Evolutionary conservation across 2,888 invertebrate species (phyloP).

Genomic region (Drosophila rellima): DNA sequence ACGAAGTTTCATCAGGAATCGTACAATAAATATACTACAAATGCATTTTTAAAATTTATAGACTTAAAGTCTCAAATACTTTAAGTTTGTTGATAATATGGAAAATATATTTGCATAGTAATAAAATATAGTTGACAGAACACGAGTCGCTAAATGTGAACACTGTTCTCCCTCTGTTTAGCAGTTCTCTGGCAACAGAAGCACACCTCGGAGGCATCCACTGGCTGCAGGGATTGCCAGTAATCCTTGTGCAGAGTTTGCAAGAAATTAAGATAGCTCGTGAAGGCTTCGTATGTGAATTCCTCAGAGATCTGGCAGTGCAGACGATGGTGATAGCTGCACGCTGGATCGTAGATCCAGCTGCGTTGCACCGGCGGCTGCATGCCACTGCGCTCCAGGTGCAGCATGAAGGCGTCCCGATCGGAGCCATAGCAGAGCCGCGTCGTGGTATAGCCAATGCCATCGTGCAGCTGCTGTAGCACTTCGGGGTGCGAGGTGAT

Average conservation of each 20-base stretch:
- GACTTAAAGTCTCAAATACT: too few species aligned
- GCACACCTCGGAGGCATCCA: slow-evolving; percentile 28
- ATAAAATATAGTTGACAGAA: not conserved
- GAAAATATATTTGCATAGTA: slow-evolving; percentile 11
- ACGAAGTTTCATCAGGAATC: too few species aligned
- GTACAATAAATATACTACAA: not conserved
- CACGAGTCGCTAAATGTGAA: not conserved
- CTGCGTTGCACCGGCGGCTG: slow-evolving; percentile 91
- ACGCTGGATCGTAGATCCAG: slow-evolving; percentile 89
- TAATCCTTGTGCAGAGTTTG: slow-evolving; percentile 76
- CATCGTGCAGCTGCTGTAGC: slow-evolving; percentile 92
- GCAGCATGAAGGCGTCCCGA: slow-evolving; percentile 90
- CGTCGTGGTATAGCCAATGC: slow-evolving; percentile 91
- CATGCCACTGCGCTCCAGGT: slow-evolving; percentile 89
- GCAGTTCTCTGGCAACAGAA: slow-evolving; percentile 22
- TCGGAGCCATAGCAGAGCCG: slow-evolving; percentile 91
- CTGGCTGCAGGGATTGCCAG: slow-evolving; percentile 72
- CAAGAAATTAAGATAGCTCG: slow-evolving; percentile 80
- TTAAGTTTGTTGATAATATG: not conserved
- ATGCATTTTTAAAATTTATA: too few species aligned
- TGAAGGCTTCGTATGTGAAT: slow-evolving; percentile 77
- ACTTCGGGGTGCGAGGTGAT: slow-evolving; percentile 89
- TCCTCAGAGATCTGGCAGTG: slow-evolving; percentile 78
- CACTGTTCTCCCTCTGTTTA: not conserved
- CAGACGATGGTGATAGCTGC: slow-evolving; percentile 78